phyloP scores from a whole-genome alignment of 2,888 invertebrate species.

The Macropis europaea region DNA sequence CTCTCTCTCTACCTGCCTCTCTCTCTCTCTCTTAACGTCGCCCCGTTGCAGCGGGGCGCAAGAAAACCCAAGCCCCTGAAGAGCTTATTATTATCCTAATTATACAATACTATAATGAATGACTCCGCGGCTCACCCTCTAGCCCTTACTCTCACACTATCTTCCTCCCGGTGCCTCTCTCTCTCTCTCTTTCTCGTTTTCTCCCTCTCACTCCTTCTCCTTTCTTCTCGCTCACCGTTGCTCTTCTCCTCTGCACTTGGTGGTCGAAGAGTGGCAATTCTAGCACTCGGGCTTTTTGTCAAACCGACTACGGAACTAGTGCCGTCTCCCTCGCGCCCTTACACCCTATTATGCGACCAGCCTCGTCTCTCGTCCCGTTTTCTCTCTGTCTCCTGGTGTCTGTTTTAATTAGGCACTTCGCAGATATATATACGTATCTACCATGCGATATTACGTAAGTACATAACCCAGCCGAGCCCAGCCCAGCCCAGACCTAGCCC shows the following conservation, averaged over 20 bases:
- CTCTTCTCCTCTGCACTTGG: conserved; percentile 74
- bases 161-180: conserved; percentile 42
- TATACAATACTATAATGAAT: conserved; percentile 79
- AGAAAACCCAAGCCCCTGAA: conserved; percentile 74
- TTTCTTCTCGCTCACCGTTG: conserved; percentile 60
- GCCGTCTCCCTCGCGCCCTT: conserved; percentile 74
- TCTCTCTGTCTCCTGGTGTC: conserved; percentile 77
- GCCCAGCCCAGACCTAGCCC: conserved; percentile 50
- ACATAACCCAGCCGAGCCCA: conserved; percentile 52
- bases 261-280: conserved; percentile 79
- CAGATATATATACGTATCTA: conserved; percentile 59
- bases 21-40: conserved; percentile 57
- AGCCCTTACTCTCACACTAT: conserved; percentile 50
- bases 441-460: conserved; percentile 54
- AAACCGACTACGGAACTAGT: conserved; percentile 73
- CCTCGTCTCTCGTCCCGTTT: conserved; percentile 66
- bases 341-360: conserved; percentile 70
- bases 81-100: conserved; percentile 80
- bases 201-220: conserved; percentile 51
- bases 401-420: conserved; percentile 82
- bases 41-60: conserved; percentile 68
- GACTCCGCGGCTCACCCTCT: conserved; percentile 66
- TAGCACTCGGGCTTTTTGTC: conserved; percentile 77
- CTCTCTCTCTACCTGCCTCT: conserved; percentile 46
- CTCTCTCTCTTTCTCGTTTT: conserved; percentile 38